Base-by-base conservation (phyloP, 92 coral and sea anemone species). In the Paramuricea clavata region DNA sequence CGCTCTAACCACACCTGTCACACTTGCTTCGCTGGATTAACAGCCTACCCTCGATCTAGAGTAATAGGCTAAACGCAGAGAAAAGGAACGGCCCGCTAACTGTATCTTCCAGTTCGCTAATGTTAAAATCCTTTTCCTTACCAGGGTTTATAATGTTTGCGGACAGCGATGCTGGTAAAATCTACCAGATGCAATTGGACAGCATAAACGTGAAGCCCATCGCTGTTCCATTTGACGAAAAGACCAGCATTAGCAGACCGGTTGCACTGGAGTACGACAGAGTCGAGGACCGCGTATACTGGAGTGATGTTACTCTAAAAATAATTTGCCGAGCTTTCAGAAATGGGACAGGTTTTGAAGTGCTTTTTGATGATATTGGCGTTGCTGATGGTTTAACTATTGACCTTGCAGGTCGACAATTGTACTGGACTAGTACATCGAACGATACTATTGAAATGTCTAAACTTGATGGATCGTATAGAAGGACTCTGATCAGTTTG, bases 191-290 rank as follows among this genome's bases (percentile, higher is more conserved):
- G 12, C 49, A 30, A 34, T 9, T 36, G 13, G 83, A 78, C 39
- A 56, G 56, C 44, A 23, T 52, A 2, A 23, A 78, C 41, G 69
- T 30, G 10, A 36, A 78, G 12, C 83, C 83, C 6, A 61, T 42
- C 13, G 61, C 69, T 31, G 52, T 76, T 32, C 69, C 87, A 8
- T 78, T 78, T 31, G 52, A 44, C 33, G 69, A 81, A 35, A 81
- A 86, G 4, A 54, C 78, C 9, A 61, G 67, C 19, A 68, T 74
- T 19, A 35, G 47, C 12, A 0, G 67, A 3, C 98, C 94, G 32
- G 81, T 41, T 0, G 94, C 94, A 2, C 50, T 95, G 69, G 91
- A 76, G 61, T 92, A 71, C 67, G 94, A 95, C 76, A 88, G 93
- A 27, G 54, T 76, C 16, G 92, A 92, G 36, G 56, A 49, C 39